Evolutionary conservation across 2,888 invertebrate species (phyloP), one percentile per base, ranked within the genome.

Genomic region (Mamestra brassicae): DNA sequence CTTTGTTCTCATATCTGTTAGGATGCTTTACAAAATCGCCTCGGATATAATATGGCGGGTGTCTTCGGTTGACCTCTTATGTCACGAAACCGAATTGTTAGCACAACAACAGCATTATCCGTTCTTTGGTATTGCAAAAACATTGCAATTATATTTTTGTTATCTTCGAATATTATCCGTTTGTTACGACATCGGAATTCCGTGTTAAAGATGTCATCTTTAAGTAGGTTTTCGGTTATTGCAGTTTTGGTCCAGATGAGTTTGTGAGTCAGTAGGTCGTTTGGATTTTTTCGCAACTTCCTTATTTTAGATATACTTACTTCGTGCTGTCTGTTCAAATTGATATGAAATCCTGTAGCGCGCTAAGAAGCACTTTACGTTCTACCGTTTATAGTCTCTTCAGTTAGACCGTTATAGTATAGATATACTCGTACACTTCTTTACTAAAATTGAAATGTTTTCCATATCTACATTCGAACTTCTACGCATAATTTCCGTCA

Each of bases 141-240:
- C 36, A 38, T 66, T 76, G 47, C 71, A 76, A 78, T n/a, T 8
- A 69, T 65, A 76, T 76, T 80, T 75, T 76, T 71, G 63, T 64
- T 57, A 10, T 70, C 17, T 67, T 34, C 47, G 57, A 45, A 72
- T 34, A 63, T 70, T 65, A 71, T 79, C 64, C 55, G 64, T 67
- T 80, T 58, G 61, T 82, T 85, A 70, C 79, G 55, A 64, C 72
- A 81, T 85, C 42, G 75, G 71, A 74, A 83, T 85, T 68, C 69
- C 52, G n/a, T 71, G 50, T 75, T 42, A 50, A 69, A 81, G 67
- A 85, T 78, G 78, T 66, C 74, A 78, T 73, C 38, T 60, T 58
- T 62, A 81, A 65, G 63, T 68, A 65, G 81, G 61, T 71, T 67
- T 71, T 69, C 7, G 17, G 34, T 81, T 57, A 55, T 45, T 61